Percentiles rank a stretch among this genome's conserved stretches.
phyloP scores from a whole-genome alignment of 2,113 vertebrate genomes.

The Psophia crepitans region DNA sequence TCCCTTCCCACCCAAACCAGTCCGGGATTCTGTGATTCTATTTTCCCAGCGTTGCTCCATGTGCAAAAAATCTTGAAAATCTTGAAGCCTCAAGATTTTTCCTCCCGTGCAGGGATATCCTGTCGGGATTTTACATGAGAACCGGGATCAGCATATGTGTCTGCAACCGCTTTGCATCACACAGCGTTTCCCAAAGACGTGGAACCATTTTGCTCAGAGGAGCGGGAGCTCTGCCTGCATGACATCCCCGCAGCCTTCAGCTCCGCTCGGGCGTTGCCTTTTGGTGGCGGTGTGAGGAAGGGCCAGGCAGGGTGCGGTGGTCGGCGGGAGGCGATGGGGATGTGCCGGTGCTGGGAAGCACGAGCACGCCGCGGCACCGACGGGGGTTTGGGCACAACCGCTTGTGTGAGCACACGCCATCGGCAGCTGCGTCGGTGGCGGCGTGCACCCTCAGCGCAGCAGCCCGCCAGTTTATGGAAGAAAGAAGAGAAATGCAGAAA shows the following conservation, averaged over 20 bases:
- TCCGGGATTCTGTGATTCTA: too few relatives aligned
- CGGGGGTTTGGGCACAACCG: fast-evolving
- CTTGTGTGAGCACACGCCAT: fast-evolving
- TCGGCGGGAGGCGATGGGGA: neutral
- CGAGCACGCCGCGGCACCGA: fast-evolving
- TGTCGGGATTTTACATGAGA: neutral
- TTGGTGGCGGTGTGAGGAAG: too few relatives aligned
- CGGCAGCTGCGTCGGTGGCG: neutral
- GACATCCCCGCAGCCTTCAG: fast-evolving
- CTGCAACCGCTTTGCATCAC: fast-evolving
- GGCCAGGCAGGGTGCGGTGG: too few relatives aligned
- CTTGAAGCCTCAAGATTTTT: fast-evolving
- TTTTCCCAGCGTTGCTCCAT: neutral
- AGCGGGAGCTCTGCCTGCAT: fast-evolving
- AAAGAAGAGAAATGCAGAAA: neutral
- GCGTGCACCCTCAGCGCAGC: fast-evolving
- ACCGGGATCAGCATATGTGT: neutral
- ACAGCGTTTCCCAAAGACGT: neutral
- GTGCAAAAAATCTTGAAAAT: too few relatives aligned
- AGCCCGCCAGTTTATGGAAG: neutral
- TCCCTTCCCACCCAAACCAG: too few relatives aligned
- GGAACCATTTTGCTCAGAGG: neutral
- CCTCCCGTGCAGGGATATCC: neutral
- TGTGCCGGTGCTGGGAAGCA: neutral
- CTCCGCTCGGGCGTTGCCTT: neutral